Conservation (phyloP, 2,113 vertebrate species). For the Eurystomus gularis region DNA sequence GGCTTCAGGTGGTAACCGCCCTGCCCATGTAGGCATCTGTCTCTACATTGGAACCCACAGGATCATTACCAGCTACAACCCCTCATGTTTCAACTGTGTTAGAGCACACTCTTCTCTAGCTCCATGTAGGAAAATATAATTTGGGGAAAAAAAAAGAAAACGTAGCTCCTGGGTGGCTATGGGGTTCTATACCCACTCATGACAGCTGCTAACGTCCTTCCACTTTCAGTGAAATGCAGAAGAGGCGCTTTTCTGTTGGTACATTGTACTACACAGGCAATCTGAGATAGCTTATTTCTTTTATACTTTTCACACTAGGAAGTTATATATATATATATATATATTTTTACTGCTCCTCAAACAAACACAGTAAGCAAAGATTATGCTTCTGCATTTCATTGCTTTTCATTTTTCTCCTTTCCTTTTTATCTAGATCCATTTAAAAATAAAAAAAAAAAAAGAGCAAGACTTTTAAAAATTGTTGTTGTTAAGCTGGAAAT, state of each 20-base stretch:
- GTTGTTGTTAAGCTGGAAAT: not conserved
- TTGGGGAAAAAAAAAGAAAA: not conserved
- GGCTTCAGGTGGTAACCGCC: not conserved
- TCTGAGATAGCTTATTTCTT: not conserved
- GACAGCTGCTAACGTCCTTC: not conserved
- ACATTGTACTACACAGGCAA: not conserved
- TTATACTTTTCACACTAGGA: not conserved
- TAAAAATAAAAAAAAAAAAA: not conserved
- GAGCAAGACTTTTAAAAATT: not conserved
- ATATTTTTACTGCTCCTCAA: not conserved
- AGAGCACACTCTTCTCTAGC: not conserved
- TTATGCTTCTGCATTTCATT: not conserved
- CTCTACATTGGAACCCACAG: not conserved
- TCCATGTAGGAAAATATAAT: not conserved
- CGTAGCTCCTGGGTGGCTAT: not conserved
- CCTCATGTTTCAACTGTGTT: not conserved
- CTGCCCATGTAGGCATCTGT: rapidly evolving
- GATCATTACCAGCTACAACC: not conserved
- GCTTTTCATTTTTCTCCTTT: not conserved
- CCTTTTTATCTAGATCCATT: not conserved
- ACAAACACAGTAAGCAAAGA: not conserved
- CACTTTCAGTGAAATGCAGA: not conserved
- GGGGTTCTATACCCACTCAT: not conserved
- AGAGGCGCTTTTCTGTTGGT: not conserved
- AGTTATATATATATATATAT: no score